Evolutionary conservation across 1,140 invertebrate genomes (phyloP).

Genomic region (Lucilia cuprina): DNA sequence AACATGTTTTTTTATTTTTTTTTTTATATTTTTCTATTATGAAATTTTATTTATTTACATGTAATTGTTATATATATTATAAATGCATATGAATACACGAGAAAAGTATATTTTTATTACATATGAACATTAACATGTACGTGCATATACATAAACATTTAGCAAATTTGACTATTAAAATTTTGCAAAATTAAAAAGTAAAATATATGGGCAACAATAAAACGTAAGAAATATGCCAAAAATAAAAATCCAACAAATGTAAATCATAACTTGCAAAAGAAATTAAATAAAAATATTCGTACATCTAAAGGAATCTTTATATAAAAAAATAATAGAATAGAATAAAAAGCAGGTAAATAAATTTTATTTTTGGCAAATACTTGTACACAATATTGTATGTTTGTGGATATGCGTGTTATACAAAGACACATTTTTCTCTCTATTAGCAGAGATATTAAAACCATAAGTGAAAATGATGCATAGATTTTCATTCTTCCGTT

Average conservation of each 20-base stretch:
- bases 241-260: conserved; percentile 1
- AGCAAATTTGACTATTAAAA: background rate
- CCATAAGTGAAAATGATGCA: conserved; percentile 26
- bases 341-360: background rate
- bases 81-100: background rate
- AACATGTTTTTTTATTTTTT: background rate
- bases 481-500: conserved; percentile 3
- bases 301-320: background rate
- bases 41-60: background rate
- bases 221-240: background rate
- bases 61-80: background rate
- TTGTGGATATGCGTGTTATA: background rate
- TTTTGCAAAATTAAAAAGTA: background rate
- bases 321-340: background rate
- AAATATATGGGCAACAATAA: background rate
- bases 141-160: background rate
- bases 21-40: background rate
- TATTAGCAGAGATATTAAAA: conserved; percentile 23
- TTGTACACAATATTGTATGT: background rate
- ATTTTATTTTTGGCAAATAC: background rate
- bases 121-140: background rate
- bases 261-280: background rate
- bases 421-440: conserved; percentile 2
- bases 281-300: background rate
- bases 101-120: no score